Base-by-base conservation (phyloP, 1,140 invertebrate species). In the Conopomorpha cramerella region DNA sequence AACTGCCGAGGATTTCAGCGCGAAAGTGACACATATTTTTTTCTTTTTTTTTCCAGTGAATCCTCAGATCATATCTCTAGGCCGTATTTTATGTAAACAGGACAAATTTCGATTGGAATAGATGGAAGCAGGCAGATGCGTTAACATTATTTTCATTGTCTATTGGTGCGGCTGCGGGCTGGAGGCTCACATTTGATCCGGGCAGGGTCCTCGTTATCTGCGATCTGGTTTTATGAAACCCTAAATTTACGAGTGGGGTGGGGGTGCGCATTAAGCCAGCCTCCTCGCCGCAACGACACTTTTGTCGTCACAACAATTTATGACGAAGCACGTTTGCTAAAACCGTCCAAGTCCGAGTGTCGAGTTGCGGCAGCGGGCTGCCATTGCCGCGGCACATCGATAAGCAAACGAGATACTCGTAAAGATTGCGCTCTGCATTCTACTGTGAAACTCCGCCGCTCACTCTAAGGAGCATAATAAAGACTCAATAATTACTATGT, bases 201-300 rank as follows among this genome's bases (percentile, higher is more conserved):
- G 59, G 59, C 55, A 46, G 49, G 58, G 55, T 54, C 55, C 71
- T 63, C 67, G 63, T 76, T 76, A 74, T 74, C 70, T 74, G 59
- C 50, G 56, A 74, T 74, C 70, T 70, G 67, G 70, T 74, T 74
- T 74, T 74, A 74, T 74, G 67, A 74, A 74, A 72, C 70, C 70
- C 70, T 72, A 72, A 74, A 74, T 74, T 74, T 74, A 74, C 70
- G 70, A 74, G 57, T 74, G 70, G 44, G 64, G 66, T 48, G 50
- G 59, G 58, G 53, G 65, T 54, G 62, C 45, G 49, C 59, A 56
- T 51, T 70, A 70, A 67, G 65, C 65, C 55, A 51, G 53, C 56
- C 60, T 59, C 55, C 53, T 52, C 58, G 51, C 39, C 47, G 55
- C 49, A 59, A 57, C 62, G 66, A 67, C 63, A 70, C 70, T 74